Evolutionary conservation across 2,888 invertebrate species (phyloP).

Genomic region (Platycheirus rosarum): DNA sequence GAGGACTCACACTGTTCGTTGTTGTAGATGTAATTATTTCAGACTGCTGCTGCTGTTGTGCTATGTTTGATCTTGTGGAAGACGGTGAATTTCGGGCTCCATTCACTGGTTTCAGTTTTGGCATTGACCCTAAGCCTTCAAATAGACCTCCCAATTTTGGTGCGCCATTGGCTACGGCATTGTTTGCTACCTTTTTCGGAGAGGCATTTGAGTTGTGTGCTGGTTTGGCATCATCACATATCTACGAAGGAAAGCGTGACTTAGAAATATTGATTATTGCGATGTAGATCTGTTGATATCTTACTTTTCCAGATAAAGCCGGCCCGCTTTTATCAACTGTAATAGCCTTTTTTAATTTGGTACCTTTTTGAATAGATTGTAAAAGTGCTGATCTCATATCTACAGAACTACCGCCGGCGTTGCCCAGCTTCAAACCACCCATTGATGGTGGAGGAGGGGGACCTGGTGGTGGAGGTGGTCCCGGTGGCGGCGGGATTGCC

Average conservation of each 20-base stretch:
- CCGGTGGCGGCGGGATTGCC: slow-evolving; percentile 84
- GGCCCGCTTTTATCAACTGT: slow-evolving; percentile 97
- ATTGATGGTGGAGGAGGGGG: slow-evolving; percentile 86
- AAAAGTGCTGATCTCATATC: slow-evolving; percentile 88
- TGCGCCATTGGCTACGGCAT: slow-evolving; percentile 79
- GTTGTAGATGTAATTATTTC: slow-evolving; percentile 77
- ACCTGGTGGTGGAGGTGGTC: slow-evolving; percentile 86
- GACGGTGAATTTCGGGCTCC: slow-evolving; percentile 78
- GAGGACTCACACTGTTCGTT: slow-evolving; percentile 75
- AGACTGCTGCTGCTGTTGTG: slow-evolving; percentile 68
- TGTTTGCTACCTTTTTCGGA: slow-evolving; percentile 75
- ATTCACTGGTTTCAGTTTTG: slow-evolving; percentile 82
- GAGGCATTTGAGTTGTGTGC: slow-evolving; percentile 75
- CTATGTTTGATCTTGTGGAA: slow-evolving; percentile 70
- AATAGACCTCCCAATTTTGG: slow-evolving; percentile 82
- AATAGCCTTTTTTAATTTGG: slow-evolving; percentile 91
- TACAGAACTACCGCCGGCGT: slow-evolving; percentile 81
- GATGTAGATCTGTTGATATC: slow-evolving; percentile 42
- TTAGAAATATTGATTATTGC: background rate
- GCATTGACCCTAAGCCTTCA: slow-evolving; percentile 82
- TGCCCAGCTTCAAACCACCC: slow-evolving; percentile 79
- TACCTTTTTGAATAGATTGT: slow-evolving; percentile 92
- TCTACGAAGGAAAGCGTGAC: slow-evolving; percentile 38
- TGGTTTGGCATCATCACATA: slow-evolving; percentile 74
- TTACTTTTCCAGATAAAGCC: slow-evolving; percentile 86